These are phyloP conservation scores for Eupithecia tripunctaria DNA, from an alignment of 2,888 invertebrate species.

Conservation along the genomic window DNA sequence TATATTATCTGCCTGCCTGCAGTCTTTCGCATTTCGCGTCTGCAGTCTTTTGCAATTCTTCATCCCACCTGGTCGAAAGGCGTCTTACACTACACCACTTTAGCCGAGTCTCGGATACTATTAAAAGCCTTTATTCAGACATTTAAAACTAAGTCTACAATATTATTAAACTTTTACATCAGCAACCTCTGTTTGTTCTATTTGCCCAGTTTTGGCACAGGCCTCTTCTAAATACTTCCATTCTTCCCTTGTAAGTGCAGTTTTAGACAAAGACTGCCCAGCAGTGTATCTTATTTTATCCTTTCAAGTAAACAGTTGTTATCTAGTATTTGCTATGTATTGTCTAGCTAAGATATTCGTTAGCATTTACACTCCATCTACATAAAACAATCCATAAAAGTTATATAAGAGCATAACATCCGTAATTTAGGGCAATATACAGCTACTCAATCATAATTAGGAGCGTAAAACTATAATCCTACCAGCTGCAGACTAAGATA, in stretches of 20 bases:
- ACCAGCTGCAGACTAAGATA: conserved; percentile 52
- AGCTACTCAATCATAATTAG: conserved; percentile 35
- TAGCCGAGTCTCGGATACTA: not conserved
- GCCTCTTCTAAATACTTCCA: no score
- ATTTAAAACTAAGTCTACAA: no score
- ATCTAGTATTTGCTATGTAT: not conserved
- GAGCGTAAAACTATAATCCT: conserved; percentile 29
- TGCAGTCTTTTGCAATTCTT: not conserved
- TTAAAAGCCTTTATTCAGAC: no score
- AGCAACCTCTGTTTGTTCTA: no score
- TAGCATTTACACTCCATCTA: not conserved
- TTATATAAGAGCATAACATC: not conserved
- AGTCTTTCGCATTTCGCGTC: not conserved
- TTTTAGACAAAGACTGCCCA: no score
- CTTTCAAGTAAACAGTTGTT: no score
- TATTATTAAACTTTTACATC: no score
- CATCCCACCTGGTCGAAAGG: not conserved
- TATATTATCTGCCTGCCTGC: no score
- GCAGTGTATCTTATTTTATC: no score
- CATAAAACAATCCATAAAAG: not conserved
- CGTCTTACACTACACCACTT: not conserved
- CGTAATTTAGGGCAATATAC: conserved; percentile 15
- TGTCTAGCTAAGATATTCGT: not conserved
- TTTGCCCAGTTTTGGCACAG: no score
- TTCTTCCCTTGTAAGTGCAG: no score